A percentile compares a stretch with the other conserved stretches of the same genome.
These are phyloP conservation scores for Heliconius erato DNA, from an alignment of 2,888 invertebrate genomes.

Conservation along the genomic window DNA sequence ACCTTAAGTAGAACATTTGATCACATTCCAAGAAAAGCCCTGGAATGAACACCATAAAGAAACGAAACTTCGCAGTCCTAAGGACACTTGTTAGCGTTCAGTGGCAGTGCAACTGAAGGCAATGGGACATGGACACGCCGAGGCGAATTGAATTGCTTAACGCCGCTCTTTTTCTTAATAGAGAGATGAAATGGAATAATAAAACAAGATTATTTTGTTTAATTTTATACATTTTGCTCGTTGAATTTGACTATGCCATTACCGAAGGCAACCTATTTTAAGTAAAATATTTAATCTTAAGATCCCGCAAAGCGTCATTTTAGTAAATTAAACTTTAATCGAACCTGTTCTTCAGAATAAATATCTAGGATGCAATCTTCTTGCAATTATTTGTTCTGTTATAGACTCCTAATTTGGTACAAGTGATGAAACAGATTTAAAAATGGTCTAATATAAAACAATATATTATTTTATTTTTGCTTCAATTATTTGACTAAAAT, in stretches of 20 bases:
- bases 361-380: slow-evolving; percentile 38
- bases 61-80: too few species aligned
- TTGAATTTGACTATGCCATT: background rate
- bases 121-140: background rate
- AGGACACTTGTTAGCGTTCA: background rate
- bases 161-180: too few species aligned
- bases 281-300: slow-evolving; percentile 24
- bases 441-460: slow-evolving; percentile 20
- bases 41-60: too few species aligned
- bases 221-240: background rate
- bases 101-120: background rate
- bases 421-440: slow-evolving; percentile 33
- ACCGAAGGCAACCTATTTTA: background rate
- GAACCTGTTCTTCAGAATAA: slow-evolving; percentile 33
- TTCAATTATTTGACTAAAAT: too few species aligned
- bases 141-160: too few species aligned
- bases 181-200: too few species aligned
- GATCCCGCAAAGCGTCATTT: slow-evolving; percentile 23
- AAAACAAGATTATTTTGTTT: too few species aligned
- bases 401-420: slow-evolving; percentile 39
- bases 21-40: too few species aligned
- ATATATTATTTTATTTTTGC: background rate
- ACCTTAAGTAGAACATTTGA: too few species aligned
- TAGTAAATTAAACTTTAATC: slow-evolving; percentile 38
- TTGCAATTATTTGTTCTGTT: slow-evolving; percentile 41